These are phyloP conservation scores for Onthophagus taurus DNA, from an alignment of 1,140 invertebrate genomes.

Conservation along the genomic window DNA sequence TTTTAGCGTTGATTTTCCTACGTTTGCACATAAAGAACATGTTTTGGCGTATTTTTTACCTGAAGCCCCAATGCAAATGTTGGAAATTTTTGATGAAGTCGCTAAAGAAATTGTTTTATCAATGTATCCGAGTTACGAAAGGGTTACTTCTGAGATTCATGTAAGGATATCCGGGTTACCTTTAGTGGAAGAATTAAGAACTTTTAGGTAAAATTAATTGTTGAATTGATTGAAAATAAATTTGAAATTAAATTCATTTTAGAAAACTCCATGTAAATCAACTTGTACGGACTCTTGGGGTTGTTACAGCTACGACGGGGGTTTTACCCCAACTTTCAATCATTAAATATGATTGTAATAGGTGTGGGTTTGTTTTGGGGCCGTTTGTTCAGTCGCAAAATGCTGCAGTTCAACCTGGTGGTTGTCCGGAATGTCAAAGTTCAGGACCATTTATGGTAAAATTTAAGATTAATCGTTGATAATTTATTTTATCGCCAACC, in stretches of 20 bases:
- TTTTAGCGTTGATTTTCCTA: conserved; percentile 89
- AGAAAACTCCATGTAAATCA: conserved; percentile 96
- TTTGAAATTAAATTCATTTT: conserved; percentile 20
- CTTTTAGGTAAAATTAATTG: conserved; percentile 52
- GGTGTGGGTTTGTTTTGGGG: conserved; percentile 90
- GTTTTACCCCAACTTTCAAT: conserved; percentile 92
- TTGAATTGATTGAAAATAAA: conserved; percentile 4
- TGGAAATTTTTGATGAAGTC: conserved; percentile 91
- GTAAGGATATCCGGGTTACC: conserved; percentile 93
- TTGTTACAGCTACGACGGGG: conserved; percentile 91
- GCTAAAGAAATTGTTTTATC: conserved; percentile 89
- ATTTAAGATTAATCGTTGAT: conserved; percentile 10
- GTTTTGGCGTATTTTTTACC: conserved; percentile 94
- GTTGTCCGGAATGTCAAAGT: conserved; percentile 97
- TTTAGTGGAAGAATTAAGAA: conserved; percentile 90
- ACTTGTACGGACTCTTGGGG: conserved; percentile 84
- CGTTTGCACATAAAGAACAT: conserved; percentile 81
- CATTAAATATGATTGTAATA: conserved; percentile 95
- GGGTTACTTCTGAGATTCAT: conserved; percentile 87
- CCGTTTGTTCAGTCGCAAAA: conserved; percentile 93
- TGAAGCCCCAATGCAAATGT: conserved; percentile 93
- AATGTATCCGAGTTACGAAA: conserved; percentile 93
- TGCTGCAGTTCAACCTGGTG: conserved; percentile 88
- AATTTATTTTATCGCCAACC: no score
- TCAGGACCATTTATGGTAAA: conserved; percentile 87